Evolutionary conservation across 2,888 invertebrate species (phyloP).

Genomic region (Notodonta ziczac): DNA sequence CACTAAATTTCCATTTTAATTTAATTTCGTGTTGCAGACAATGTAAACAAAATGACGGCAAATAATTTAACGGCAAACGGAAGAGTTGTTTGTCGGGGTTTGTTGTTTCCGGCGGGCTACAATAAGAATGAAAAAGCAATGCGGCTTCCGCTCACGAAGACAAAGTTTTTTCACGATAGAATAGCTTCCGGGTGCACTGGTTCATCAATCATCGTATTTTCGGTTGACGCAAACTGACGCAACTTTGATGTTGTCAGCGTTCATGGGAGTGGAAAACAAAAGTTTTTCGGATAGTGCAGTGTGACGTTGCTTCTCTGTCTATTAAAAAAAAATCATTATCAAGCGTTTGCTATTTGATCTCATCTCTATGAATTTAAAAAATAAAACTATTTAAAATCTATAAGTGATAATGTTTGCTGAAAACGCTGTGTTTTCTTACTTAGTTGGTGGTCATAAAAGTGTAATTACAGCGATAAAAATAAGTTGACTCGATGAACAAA

Average conservation of each 20-base stretch:
- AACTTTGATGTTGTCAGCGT: slow-evolving; percentile 31
- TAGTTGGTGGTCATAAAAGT: too few species aligned
- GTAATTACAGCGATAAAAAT: neutral
- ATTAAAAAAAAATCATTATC: too few species aligned
- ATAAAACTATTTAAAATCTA: too few species aligned
- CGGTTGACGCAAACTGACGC: slow-evolving; percentile 22
- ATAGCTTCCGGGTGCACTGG: slow-evolving; percentile 34
- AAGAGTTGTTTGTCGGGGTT: slow-evolving; percentile 24
- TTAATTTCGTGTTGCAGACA: slow-evolving; percentile 18
- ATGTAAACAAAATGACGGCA: slow-evolving; percentile 25
- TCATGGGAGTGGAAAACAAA: slow-evolving; percentile 30
- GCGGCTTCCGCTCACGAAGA: slow-evolving; percentile 25
- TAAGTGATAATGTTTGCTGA: too few species aligned
- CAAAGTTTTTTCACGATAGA: slow-evolving; percentile 31
- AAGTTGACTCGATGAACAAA: slow-evolving; percentile 13
- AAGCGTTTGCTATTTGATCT: too few species aligned
- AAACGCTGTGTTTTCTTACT: too few species aligned
- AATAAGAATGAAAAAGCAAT: slow-evolving; percentile 24
- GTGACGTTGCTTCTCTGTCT: neutral
- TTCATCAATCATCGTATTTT: slow-evolving; percentile 42
- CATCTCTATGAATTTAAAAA: too few species aligned
- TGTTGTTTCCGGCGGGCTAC: slow-evolving; percentile 17
- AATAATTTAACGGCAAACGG: slow-evolving; percentile 19
- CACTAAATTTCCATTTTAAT: neutral
- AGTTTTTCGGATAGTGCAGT: slow-evolving; percentile 7